Base-by-base conservation (phyloP, 2,113 vertebrate genomes). In the Ondatra zibethicus region DNA sequence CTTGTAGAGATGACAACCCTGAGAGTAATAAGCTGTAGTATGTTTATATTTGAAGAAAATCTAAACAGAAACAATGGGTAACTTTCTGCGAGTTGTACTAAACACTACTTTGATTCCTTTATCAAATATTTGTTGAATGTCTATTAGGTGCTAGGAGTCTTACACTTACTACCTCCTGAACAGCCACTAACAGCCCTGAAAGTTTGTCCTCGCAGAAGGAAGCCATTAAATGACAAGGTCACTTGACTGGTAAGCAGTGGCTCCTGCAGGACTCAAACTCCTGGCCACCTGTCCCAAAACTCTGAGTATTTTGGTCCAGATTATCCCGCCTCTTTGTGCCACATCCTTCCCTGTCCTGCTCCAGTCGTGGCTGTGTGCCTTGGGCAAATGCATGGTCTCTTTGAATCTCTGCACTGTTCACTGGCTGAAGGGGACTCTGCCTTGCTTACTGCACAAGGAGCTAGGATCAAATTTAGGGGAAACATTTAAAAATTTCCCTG, bases 61-160 rank as follows among this genome's bases (percentile, higher is more conserved):
- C 88, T 42, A 92, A 66, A 61, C 42, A 31, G 17, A 16, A 66
- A 63, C 63, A 72, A 14, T 47, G n/a, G 73, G 68, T 88, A 78
- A 80, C 23, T 66, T 89, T 88, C 36, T 8, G n/a, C n/a, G 73
- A 55, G 12, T 39, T 50, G 76, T 29, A 70, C 87, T 75, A 68
- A 95, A 81, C n/a, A 19, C 76, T 80, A 70, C 39, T 92, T 95
- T 92, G 80, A 93, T 84, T 91, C 50, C 65, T 42, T 89, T 42
- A 68, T 88, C 80, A 87, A 89, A 84, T 65, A 96, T 82, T 94
- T 73, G 78, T 47, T 14, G 61, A 78, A 33, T 81, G 55, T 17
- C 77, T 91, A 14, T 50, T 77, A 0, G 1, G 55, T 92, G 87
- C 55, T 84, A 82, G 92, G 50, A 72, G 45, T 86, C 66, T 91